Conservation (phyloP, 2,888 invertebrate species). For the Oscheius sp. region DNA sequence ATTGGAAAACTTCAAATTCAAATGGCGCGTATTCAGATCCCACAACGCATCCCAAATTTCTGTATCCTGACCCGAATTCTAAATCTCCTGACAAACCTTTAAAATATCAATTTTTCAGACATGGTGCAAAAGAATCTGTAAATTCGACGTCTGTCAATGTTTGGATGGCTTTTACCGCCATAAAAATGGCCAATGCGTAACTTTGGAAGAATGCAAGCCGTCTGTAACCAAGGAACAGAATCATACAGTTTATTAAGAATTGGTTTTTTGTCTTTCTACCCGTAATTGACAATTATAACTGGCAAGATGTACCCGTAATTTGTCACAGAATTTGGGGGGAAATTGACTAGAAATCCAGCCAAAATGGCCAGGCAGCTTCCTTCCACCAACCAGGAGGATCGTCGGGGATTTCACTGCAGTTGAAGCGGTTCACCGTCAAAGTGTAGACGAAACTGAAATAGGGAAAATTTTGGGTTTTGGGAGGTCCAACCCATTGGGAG, state of each 20-base stretch:
- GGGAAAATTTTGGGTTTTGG: not conserved
- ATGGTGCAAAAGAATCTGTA: conserved; percentile 22
- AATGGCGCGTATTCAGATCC: no score
- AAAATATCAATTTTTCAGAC: no score
- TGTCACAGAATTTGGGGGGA: not conserved
- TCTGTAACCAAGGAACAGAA: not conserved
- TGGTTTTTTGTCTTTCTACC: not conserved
- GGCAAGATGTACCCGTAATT: not conserved
- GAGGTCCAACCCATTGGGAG: not conserved
- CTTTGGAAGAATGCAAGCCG: not conserved
- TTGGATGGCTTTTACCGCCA: conserved; percentile 1
- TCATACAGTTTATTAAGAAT: no score
- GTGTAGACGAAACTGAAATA: conserved; percentile 1
- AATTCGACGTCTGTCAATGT: conserved; percentile 28
- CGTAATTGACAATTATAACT: not conserved
- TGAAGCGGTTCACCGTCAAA: conserved; percentile 21
- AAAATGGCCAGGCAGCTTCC: conserved; percentile 20
- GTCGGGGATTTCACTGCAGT: conserved; percentile 13
- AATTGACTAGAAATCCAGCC: not conserved
- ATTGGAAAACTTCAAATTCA: no score
- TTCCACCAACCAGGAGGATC: conserved; percentile 27
- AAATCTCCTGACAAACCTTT: no score
- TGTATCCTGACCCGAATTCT: no score
- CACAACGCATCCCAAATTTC: no score
- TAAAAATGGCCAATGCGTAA: conserved; percentile 8